Evolutionary conservation across 2,113 vertebrate species (phyloP).

Genomic region (Muntiacus reevesi): DNA sequence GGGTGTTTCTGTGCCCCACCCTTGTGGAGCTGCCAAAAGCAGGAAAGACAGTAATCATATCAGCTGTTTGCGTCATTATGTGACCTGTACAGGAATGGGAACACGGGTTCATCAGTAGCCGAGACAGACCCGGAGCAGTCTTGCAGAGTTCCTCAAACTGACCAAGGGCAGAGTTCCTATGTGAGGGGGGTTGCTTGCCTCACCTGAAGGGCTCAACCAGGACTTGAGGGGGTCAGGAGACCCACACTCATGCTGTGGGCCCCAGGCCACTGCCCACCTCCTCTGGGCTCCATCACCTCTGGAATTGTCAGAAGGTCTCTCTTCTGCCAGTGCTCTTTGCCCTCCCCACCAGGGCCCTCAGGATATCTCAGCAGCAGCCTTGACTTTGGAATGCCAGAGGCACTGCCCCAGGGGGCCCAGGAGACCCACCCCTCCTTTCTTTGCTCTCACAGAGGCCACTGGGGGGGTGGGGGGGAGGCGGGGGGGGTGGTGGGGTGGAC

Average conservation of each 20-base stretch:
- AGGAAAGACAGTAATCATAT: not conserved
- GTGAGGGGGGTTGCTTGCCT: not conserved
- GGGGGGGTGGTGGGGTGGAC: rapidly evolving
- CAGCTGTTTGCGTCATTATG: not conserved
- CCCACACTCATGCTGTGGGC: not conserved
- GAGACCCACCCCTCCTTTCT: constrained; percentile 25
- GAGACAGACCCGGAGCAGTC: not conserved
- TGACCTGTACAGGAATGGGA: not conserved
- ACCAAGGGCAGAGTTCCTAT: not conserved
- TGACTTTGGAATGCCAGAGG: constrained; percentile 25
- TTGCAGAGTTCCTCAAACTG: not conserved
- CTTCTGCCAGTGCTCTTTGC: not conserved
- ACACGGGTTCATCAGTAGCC: not conserved
- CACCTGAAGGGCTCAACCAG: not conserved
- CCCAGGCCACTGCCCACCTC: not conserved
- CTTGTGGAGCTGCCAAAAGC: not conserved
- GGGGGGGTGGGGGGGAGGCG: rapidly evolving
- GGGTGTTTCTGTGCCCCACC: not conserved
- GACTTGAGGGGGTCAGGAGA: not conserved
- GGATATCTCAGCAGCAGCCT: not conserved
- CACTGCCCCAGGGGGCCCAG: constrained; percentile 29
- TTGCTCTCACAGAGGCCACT: not conserved
- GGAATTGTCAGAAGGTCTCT: not conserved
- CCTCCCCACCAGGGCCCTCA: not conserved
- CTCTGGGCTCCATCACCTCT: not conserved